Percentiles rank a stretch among this genome's conserved stretches.
Conservation (phyloP, 1,140 invertebrate genomes). For the Anastrepha obliqua region DNA sequence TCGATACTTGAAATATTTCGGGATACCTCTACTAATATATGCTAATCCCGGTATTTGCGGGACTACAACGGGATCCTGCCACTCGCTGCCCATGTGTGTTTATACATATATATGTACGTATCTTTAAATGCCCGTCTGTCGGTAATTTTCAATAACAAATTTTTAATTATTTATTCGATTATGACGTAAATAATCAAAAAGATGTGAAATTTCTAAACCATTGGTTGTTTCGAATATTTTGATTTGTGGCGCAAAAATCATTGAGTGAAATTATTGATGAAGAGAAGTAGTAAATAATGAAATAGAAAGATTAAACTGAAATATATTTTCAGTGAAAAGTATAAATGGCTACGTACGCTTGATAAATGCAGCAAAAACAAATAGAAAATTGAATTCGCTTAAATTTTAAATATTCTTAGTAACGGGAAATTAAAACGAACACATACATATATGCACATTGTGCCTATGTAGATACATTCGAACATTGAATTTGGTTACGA, state of each 20-base stretch:
- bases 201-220: not conserved
- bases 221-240: not conserved
- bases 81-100: not conserved
- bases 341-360: too few relatives aligned
- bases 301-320: not conserved
- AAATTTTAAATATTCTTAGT: too few relatives aligned
- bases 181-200: conserved; percentile 41
- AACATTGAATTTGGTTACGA: too few relatives aligned
- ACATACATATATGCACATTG: not conserved
- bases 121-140: not conserved
- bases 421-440: not conserved
- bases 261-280: conserved; percentile 44
- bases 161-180: conserved; percentile 45
- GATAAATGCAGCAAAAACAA: too few relatives aligned
- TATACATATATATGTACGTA: not conserved
- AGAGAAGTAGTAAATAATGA: conserved; percentile 36
- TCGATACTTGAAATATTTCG: too few relatives aligned
- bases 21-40: too few relatives aligned
- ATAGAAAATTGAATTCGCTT: too few relatives aligned
- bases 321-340: too few relatives aligned
- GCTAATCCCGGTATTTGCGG: too few relatives aligned
- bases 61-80: too few relatives aligned
- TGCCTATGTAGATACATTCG: too few relatives aligned
- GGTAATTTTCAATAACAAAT: conserved; percentile 43
- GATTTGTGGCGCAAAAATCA: conserved; percentile 24